Evolutionary conservation across 2,113 vertebrate species (phyloP).

Genomic region (Bubo scandiacus): DNA sequence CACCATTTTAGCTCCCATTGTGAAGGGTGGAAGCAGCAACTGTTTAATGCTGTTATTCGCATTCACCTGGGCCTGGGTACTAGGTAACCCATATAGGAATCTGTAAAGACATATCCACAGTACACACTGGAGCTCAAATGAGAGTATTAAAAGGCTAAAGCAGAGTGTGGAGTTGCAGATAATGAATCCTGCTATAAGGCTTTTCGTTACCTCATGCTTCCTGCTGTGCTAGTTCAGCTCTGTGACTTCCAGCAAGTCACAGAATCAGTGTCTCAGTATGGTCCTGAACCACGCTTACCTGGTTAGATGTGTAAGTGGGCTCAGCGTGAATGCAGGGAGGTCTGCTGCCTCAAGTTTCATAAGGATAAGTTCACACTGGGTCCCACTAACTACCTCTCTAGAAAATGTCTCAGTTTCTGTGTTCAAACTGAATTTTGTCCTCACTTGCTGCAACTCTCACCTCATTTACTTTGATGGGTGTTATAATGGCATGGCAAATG

Average conservation of each 20-base stretch:
- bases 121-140: not conserved
- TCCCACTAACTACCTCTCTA: not conserved
- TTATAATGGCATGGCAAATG: not conserved
- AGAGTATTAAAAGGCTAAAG: not conserved
- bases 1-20: not conserved
- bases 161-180: not conserved
- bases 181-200: not conserved
- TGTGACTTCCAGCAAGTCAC: not conserved
- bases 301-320: fast-evolving
- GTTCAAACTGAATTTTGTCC: not conserved
- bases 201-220: not conserved
- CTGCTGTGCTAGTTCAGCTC: not conserved
- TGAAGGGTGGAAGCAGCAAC: not conserved
- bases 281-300: not conserved
- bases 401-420: not conserved
- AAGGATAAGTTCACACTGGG: not conserved
- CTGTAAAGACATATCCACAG: not conserved
- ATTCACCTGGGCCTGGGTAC: not conserved
- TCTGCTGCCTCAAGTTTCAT: not conserved
- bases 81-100: not conserved
- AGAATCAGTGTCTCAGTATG: fast-evolving
- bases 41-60: not conserved
- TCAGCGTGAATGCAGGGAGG: not conserved
- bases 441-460: not conserved
- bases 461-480: not conserved